Evolutionary conservation across 1,140 invertebrate species (phyloP).

Genomic region (Cataglyphis hispanica): DNA sequence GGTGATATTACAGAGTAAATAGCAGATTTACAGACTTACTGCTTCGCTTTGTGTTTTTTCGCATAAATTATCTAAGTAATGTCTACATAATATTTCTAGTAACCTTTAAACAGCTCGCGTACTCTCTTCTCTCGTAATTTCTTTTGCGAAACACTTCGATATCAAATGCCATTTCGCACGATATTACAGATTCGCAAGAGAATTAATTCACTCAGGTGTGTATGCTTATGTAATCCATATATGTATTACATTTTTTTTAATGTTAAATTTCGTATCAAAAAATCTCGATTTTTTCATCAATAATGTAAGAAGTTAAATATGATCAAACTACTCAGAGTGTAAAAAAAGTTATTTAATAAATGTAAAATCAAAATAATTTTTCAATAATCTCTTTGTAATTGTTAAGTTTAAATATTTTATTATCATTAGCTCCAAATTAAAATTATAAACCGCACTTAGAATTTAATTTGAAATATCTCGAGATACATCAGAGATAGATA

Average conservation of each 20-base stretch:
- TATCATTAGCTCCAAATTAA: background rate
- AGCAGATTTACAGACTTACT: background rate
- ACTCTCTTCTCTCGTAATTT: slow-evolving; percentile 20
- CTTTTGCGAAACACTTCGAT: slow-evolving; percentile 23
- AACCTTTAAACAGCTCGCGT: slow-evolving; percentile 28
- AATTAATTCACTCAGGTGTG: background rate
- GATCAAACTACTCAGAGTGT: background rate
- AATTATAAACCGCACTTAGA: background rate
- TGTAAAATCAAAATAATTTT: background rate
- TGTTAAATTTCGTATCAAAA: background rate
- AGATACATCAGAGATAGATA: background rate
- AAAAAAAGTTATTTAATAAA: background rate
- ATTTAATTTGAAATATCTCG: background rate
- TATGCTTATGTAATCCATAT: background rate
- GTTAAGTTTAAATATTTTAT: background rate
- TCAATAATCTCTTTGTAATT: background rate
- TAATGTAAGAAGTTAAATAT: background rate
- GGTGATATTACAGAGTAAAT: background rate
- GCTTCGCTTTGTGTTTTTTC: background rate
- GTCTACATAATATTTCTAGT: background rate
- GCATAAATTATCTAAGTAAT: too few species aligned
- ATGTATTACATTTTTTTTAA: background rate
- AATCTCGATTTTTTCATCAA: background rate
- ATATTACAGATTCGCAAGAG: slow-evolving; percentile 1
- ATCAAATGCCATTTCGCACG: slow-evolving; percentile 22